Base-by-base conservation (phyloP, 2,888 invertebrate species). In the Heliconius aoede region DNA sequence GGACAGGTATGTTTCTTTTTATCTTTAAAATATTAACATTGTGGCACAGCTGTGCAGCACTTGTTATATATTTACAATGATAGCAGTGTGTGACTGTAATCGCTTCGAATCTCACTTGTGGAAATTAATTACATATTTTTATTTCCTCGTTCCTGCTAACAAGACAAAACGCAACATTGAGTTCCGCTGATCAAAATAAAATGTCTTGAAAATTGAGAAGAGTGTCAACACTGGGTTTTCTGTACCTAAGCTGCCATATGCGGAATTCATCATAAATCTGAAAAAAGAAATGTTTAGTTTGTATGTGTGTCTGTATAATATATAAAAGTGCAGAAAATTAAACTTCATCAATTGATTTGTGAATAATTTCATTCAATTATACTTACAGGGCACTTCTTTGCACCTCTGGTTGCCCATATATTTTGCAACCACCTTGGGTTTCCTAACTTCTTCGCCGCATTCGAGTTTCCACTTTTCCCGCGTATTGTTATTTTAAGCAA, bases 351-450 rank as follows among this genome's bases (percentile, higher is more conserved):
- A 30, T 40, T 1, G 13, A 60, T 24, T 5, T 24, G 15, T n/a
- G 15, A 69, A 55, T 76, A 61, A 75, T 76, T 60, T 75, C 3
- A 72, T 36, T 30, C n/a, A 13, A 21, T 65, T 46, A 60, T 15
- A 67, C 78, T 74, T 67, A 36, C 93, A 96, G 98, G 98, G 58
- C 98, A 99, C 89, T 96, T 99, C 83, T 94, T 97, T 26, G 98
- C 99, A 1, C 97, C 98, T 4, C 96, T 99, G 83, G 90, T 98
- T 24, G 98, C 97, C 2, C 99, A 99, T 90, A 97, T 98, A 51
- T 98, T 99, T 90, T 99, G 99, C 91, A 99, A 99, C 90, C 97
- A 98, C 90, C 98, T 99, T 98, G 99, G 99, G 11, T 97, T 99
- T 86, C 99, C 99, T 0, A 97, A 98, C 88, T 95, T 99, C 81